Evolutionary conservation across 2,888 invertebrate genomes (phyloP).

Genomic region (Molorchus minor): DNA sequence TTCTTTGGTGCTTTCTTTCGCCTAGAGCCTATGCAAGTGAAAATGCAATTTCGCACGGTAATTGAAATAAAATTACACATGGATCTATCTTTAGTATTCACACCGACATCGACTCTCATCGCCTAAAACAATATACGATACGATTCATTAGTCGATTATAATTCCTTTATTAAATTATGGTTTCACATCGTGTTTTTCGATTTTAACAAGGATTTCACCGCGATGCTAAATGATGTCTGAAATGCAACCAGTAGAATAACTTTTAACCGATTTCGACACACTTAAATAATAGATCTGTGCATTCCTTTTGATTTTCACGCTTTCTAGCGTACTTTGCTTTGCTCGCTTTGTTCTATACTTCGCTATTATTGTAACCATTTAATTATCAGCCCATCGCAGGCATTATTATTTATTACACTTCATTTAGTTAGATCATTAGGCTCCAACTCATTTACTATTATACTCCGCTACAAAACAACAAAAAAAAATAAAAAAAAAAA

Average conservation of each 20-base stretch:
- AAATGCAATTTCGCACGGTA: constrained; percentile 15
- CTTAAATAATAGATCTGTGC: constrained; percentile 29
- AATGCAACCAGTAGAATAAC: constrained; percentile 14
- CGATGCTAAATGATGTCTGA: constrained; percentile 10
- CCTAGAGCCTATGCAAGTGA: constrained; percentile 17
- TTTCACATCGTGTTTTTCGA: constrained; percentile 3
- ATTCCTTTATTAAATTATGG: constrained; percentile 22
- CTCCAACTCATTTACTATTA: too few relatives aligned
- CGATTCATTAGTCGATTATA: constrained; percentile 19
- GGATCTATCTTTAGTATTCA: constrained; percentile 6
- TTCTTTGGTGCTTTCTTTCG: constrained; percentile 17
- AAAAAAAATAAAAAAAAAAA: too few relatives aligned
- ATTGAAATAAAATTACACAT: constrained; percentile 18
- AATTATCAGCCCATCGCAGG: constrained; percentile 1
- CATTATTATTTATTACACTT: background rate
- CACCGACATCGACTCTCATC: constrained; percentile 1
- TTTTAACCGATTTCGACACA: constrained; percentile 22
- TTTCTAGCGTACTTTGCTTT: constrained; percentile 23
- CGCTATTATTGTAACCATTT: constrained; percentile 6
- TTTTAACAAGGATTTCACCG: constrained; percentile 11
- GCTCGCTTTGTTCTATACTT: constrained; percentile 13
- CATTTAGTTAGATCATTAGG: too few relatives aligned
- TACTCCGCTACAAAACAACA: too few relatives aligned
- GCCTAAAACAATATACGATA: constrained; percentile 22
- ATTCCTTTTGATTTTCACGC: constrained; percentile 31